Conservation (phyloP, 53 echinoderm and acorn worm genomes). For the Actinopyga echinites region DNA sequence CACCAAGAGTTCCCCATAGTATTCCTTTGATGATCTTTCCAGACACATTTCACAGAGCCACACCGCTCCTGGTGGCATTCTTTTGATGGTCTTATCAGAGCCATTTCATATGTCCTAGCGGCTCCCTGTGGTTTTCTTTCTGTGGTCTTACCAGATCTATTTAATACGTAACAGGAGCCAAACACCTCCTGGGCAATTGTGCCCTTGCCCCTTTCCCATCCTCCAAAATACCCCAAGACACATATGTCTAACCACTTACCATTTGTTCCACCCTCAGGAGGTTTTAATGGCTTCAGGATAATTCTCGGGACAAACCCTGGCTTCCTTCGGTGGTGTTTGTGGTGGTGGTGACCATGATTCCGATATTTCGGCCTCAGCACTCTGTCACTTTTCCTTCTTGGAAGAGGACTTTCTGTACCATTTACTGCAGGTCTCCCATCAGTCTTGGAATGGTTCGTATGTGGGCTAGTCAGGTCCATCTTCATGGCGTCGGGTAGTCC, state of each 20-base stretch:
- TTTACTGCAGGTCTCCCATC: not conserved
- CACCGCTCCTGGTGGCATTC: no score
- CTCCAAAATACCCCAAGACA: not conserved
- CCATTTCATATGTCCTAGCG: no score
- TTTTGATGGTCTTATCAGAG: no score
- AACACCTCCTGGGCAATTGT: not conserved
- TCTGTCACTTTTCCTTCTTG: slow-evolving; percentile 37
- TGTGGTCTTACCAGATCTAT: no score
- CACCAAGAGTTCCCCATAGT: no score
- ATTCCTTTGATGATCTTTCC: no score
- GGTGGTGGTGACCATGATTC: slow-evolving; percentile 15
- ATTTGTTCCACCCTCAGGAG: slow-evolving; percentile 52
- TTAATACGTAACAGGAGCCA: no score
- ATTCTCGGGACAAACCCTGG: slow-evolving; percentile 79
- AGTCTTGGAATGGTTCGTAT: slow-evolving; percentile 36
- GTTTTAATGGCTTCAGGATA: slow-evolving; percentile 89
- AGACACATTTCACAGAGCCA: no score
- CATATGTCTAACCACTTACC: not conserved
- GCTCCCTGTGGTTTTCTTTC: no score
- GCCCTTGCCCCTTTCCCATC: not conserved
- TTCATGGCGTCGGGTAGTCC: not conserved
- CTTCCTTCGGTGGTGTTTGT: slow-evolving; percentile 73
- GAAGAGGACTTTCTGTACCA: slow-evolving; percentile 24
- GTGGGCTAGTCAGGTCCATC: slow-evolving; percentile 19
- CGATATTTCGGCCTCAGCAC: slow-evolving; percentile 29